Evolutionary conservation across 2,797 vertebrate genomes (phyloP), one percentile per base, ranked within the genome.

Genomic region (Agapornis canus): DNA sequence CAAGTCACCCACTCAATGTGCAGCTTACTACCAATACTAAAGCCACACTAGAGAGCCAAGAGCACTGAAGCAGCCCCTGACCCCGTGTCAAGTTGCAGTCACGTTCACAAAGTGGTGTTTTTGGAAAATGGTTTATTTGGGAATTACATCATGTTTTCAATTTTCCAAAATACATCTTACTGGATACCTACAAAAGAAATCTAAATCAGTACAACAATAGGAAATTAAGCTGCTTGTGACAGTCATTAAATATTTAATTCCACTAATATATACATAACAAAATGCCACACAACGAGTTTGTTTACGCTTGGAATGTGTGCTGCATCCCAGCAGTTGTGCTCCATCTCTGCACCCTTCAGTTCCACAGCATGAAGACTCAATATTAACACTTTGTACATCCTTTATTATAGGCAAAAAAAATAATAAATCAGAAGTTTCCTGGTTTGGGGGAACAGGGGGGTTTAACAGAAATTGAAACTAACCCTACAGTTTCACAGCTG

Each of bases 291-390:
- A 98, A 98, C 91, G 95, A 98, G 97, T 97, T 97, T 86, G 86
- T 98, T 96, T 97, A 98, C 98, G 97, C 97, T 97, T 98, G 99
- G 99, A 99, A 99, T 99, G 99, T 97, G 96, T 98, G 98, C 98
- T 98, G 94, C 29, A 47, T 95, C 96, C 92, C 96, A 90, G 93
- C 94, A 94, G 95, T 95, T 93, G 97, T 1, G 95, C 96, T 96
- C 96, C 96, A 92, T 92, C 94, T 86, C 88, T 84, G 86, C 95
- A 79, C 91, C 86, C 85, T 97, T 80, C 96, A 95, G 95, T 93
- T 98, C 87, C 59, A 97, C 91, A 97, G 93, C 80, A 96, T 73
- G 84, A 98, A 98, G 97, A 98, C 98, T 97, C 95, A 87, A 89
- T 96, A 97, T 98, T 97, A 96, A 97, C 96, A 97, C 91, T 96